phyloP scores from a whole-genome alignment of 2,888 invertebrate species.

The Melieria crassipennis region DNA sequence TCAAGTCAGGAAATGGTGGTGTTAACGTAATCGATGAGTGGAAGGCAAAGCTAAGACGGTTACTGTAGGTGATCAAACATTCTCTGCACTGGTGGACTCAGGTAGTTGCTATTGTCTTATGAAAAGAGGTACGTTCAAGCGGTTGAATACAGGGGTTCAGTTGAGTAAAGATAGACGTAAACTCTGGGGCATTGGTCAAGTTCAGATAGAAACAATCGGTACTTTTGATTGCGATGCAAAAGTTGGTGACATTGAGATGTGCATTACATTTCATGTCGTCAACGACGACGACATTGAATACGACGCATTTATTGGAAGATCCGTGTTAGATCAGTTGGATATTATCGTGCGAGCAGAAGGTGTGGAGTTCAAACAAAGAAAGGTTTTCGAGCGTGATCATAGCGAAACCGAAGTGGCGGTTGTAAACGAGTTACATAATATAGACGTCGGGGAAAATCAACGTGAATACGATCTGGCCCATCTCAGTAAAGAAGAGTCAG shows the following conservation, averaged over 20 bases:
- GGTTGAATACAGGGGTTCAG: too few relatives aligned
- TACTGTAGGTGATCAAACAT: background rate
- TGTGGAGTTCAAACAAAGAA: background rate
- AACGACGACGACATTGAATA: too few relatives aligned
- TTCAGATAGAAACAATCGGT: too few relatives aligned
- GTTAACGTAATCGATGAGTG: too few relatives aligned
- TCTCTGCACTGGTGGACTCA: conserved; percentile 7
- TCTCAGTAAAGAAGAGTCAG: too few relatives aligned
- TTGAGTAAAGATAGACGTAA: too few relatives aligned
- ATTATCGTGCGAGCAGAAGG: background rate
- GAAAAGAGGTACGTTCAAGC: too few relatives aligned
- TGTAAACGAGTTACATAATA: background rate
- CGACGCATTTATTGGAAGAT: too few relatives aligned
- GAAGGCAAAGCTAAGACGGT: background rate
- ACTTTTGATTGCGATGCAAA: background rate
- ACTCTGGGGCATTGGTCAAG: too few relatives aligned
- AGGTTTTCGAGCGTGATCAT: background rate
- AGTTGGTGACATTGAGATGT: background rate
- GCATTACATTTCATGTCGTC: background rate
- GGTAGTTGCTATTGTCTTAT: too few relatives aligned
- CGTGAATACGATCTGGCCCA: too few relatives aligned
- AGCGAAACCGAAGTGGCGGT: background rate
- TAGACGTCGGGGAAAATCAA: too few relatives aligned
- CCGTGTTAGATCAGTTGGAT: background rate
- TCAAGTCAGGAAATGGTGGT: background rate